Percentiles rank a stretch among this genome's conserved stretches.
Evolutionary conservation across 2,888 invertebrate species (phyloP).

Genomic region (Cephus runcator): DNA sequence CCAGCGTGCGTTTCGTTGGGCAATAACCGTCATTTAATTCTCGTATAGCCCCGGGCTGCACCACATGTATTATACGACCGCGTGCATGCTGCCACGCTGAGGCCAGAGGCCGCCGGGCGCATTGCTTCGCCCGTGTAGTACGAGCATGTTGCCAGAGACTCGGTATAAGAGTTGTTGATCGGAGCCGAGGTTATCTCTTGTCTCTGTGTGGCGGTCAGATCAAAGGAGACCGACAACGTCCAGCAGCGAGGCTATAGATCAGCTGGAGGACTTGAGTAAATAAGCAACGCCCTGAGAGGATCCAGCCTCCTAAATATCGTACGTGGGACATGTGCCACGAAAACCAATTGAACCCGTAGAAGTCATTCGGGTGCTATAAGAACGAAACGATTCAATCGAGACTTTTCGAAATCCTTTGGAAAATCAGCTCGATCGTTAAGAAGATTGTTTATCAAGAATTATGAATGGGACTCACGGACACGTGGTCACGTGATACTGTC

Average conservation of each 20-base stretch:
- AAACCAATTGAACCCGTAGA: neutral
- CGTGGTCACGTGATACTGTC: neutral
- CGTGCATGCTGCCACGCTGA: conserved; percentile 2
- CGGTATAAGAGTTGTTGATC: conserved; percentile 37
- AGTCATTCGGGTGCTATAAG: neutral
- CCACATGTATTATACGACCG: neutral
- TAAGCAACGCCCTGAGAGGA: conserved; percentile 48
- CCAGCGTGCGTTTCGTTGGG: conserved; percentile 26
- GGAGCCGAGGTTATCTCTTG: conserved; percentile 52
- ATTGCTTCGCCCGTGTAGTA: conserved; percentile 21
- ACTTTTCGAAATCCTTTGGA: neutral
- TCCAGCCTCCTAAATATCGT: conserved; percentile 21
- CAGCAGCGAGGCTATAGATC: conserved; percentile 56
- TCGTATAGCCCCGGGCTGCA: conserved; percentile 19
- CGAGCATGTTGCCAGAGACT: conserved; percentile 36
- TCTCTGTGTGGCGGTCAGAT: conserved; percentile 46
- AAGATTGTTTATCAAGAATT: neutral
- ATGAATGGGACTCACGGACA: neutral
- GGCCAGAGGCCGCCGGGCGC: conserved; percentile 1
- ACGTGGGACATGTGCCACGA: conserved; percentile 10
- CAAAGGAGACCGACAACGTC: conserved; percentile 56
- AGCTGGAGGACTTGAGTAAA: conserved; percentile 57
- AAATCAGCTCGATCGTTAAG: neutral
- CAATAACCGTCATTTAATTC: conserved; percentile 48
- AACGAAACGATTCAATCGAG: conserved; percentile 33